A percentile compares a stretch with the other conserved stretches of the same genome.
These are phyloP conservation scores for Notolabrus celidotus DNA, from an alignment of 2,797 vertebrate genomes.

Conservation along the genomic window DNA sequence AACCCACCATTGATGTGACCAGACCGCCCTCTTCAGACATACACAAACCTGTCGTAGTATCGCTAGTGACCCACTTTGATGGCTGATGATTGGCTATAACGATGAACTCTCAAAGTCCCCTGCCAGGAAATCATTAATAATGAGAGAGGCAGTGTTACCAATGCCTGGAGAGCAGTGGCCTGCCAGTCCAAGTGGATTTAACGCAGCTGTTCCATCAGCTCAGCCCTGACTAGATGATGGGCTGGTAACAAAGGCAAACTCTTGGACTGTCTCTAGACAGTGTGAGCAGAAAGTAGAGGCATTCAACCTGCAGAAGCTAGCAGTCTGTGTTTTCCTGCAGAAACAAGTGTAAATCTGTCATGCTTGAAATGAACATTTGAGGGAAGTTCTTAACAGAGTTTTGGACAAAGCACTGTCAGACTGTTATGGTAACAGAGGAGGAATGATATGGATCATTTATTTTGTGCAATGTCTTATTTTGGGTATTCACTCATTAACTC, in stretches of 20 bases:
- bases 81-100: conserved; percentile 49
- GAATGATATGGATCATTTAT: conserved; percentile 22
- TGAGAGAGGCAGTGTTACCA: conserved; percentile 16
- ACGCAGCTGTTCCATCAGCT: conserved; percentile 25
- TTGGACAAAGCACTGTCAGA: conserved; percentile 14
- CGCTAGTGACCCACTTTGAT: conserved; percentile 74
- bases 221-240: conserved; percentile 10
- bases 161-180: conserved; percentile 17
- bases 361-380: conserved; percentile 24
- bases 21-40: conserved; percentile 65
- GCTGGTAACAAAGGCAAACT: conserved; percentile 21
- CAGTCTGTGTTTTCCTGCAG: conserved; percentile 16
- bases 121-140: conserved; percentile 38
- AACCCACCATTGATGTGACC: conserved; percentile 58
- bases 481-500: conserved; percentile 28
- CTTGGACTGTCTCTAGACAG: conserved; percentile 29
- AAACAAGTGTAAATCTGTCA: conserved; percentile 7
- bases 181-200: conserved; percentile 44
- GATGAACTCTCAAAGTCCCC: conserved; percentile 14
- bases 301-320: conserved; percentile 23
- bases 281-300: conserved; percentile 24
- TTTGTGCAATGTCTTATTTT: conserved; percentile 48
- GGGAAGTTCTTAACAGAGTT: neutral
- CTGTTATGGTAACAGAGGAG: conserved; percentile 11
- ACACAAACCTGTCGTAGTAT: conserved; percentile 64